Percentiles rank a stretch among this genome's conserved stretches.
Evolutionary conservation across 1,140 invertebrate genomes (phyloP).

Genomic region (Arion vulgaris): DNA sequence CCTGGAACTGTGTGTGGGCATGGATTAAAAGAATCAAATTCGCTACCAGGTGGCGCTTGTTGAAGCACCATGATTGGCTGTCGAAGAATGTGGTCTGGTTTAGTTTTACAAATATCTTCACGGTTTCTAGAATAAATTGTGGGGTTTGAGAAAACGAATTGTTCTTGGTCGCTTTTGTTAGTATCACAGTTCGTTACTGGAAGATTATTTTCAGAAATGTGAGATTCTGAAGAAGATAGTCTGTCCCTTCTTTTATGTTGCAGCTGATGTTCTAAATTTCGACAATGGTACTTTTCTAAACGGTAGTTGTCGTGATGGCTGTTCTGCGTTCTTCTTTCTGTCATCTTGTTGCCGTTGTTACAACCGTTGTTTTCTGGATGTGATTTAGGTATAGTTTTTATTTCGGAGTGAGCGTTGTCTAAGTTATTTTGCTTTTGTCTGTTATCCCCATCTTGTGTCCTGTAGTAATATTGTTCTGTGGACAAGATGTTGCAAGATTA

Average conservation of each 20-base stretch:
- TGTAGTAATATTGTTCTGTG: conserved; percentile 12
- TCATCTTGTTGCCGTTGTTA: conserved; percentile 45
- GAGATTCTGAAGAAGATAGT: not conserved
- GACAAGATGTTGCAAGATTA: too few species aligned
- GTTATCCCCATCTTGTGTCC: not conserved
- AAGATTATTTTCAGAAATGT: not conserved
- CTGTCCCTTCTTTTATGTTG: not conserved
- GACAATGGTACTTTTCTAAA: not conserved
- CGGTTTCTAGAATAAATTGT: not conserved
- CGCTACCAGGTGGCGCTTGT: conserved; percentile 53
- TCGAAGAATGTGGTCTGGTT: not conserved
- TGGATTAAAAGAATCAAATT: not conserved
- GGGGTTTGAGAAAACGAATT: not conserved
- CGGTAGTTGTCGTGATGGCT: not conserved
- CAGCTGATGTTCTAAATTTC: not conserved
- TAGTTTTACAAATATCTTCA: too few species aligned
- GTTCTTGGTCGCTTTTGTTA: not conserved
- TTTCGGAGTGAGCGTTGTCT: not conserved
- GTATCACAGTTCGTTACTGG: too few species aligned
- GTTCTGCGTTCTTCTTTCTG: conserved; percentile 1
- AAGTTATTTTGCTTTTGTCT: not conserved
- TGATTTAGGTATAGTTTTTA: not conserved
- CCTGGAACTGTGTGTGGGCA: conserved; percentile 44
- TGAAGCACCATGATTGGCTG: conserved; percentile 62
- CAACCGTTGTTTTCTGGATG: not conserved